Evolutionary conservation across 2,888 invertebrate species (phyloP), one percentile per base, ranked within the genome.

Genomic region (Heliconius charithonia): DNA sequence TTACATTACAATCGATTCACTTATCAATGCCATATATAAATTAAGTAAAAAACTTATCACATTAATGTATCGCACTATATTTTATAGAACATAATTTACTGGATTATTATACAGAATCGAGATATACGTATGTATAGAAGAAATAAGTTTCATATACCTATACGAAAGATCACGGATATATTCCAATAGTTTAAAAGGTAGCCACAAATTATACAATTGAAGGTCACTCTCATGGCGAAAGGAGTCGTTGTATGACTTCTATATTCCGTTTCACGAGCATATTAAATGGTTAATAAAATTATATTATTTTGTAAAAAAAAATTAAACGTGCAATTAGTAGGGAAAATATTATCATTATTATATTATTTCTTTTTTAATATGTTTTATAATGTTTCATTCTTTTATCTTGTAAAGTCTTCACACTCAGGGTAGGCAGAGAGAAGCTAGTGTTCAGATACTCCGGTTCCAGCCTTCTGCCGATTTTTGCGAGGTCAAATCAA

Each of bases 141-240:
- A 41, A 69, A 69, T 69, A 82, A 83, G 82, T 78, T 78, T 78
- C 56, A 72, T 71, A 13, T 59, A 32, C 72, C 13, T 37, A 25
- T 32, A 37, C 32, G 32, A 59, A 25, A 32, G 72, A 72, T 59
- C 32, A 56, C 56, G 72, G 32, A 72, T 72, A 59, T 37, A 72
- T 37, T 69, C n/a, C 41, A 41, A 45, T 69, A 69, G 69, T 25
- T 41, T 69, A 69, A 70, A 51, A 83, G 88, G 85, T 86, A 85
- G 84, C 90, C 92, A 90, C 87, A 88, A 81, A 84, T 81, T 77
- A 80, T 79, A 83, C 81, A 76, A 73, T 69, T 85, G 91, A 92
- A 86, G 92, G 92, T 88, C 92, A 91, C 89, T 89, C 90, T 88
- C 91, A 92, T 89, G 91, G 91, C 85, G 76, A 83, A 76, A 79